A percentile compares a stretch with the other conserved stretches of the same genome.
These are phyloP conservation scores for Megaceryle alcyon DNA, from an alignment of 2,797 vertebrate genomes.

Conservation along the genomic window DNA sequence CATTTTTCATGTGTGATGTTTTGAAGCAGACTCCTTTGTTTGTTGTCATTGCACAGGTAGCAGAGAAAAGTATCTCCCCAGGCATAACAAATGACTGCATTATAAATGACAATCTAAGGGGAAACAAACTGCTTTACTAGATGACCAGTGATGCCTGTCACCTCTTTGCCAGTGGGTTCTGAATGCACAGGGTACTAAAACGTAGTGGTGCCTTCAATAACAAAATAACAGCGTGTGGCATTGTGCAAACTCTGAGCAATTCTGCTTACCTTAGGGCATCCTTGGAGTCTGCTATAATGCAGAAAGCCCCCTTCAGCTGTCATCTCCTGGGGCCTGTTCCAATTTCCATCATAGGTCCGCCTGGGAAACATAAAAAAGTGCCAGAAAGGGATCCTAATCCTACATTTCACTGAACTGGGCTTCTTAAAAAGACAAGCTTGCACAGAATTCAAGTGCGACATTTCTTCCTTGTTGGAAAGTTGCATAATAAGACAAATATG, in stretches of 20 bases:
- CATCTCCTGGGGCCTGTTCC: neutral
- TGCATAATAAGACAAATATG: neutral
- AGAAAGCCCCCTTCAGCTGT: neutral
- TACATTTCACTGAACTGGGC: neutral
- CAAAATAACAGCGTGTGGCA: conserved; percentile 25
- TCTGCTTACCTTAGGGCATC: conserved; percentile 27
- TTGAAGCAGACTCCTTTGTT: neutral
- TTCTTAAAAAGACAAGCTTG: neutral
- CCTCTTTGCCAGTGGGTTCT: neutral
- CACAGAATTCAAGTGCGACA: neutral
- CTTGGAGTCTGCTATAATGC: neutral
- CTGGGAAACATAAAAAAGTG: conserved; percentile 15
- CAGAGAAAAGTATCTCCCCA: neutral
- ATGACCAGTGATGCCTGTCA: conserved; percentile 48
- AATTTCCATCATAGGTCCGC: conserved; percentile 6
- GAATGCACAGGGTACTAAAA: neutral
- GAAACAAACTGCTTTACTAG: conserved; percentile 13
- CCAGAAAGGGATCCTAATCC: conserved; percentile 10
- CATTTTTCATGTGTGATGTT: neutral
- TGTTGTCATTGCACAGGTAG: conserved; percentile 21
- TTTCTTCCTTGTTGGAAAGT: neutral
- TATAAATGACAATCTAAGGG: conserved; percentile 13
- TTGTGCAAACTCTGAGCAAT: conserved; percentile 14
- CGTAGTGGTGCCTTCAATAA: neutral
- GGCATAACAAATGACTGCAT: neutral